Percentiles rank a stretch among this genome's conserved stretches.
Conservation (phyloP, 2,113 vertebrate species). For the Phaethornis superciliosus region DNA sequence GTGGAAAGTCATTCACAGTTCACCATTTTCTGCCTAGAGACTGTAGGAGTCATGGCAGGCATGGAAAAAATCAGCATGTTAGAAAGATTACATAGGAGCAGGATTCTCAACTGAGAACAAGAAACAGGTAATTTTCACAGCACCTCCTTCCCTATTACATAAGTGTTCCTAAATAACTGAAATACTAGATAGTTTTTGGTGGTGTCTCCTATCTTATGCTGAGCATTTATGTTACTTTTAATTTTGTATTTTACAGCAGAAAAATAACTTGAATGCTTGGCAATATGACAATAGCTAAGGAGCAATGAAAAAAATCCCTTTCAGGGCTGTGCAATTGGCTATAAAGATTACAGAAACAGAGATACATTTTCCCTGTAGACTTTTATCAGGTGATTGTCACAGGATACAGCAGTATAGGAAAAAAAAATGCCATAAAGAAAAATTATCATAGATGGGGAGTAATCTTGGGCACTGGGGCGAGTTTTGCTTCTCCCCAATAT, state of each 20-base stretch:
- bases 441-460: not conserved
- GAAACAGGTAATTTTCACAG: not conserved
- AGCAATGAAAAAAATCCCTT: not conserved
- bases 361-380: not conserved
- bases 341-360: not conserved
- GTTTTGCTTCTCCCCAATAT: not conserved
- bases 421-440: not conserved
- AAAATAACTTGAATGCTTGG: not conserved
- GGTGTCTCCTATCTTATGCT: not conserved
- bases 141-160: not conserved
- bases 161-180: not conserved
- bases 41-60: not conserved
- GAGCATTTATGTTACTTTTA: not conserved
- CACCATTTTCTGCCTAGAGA: slow-evolving; percentile 26
- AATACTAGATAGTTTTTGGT: not conserved
- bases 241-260: not conserved
- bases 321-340: not conserved
- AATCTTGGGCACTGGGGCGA: not conserved
- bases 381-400: not conserved
- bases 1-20: not conserved
- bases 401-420: not conserved
- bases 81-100: not conserved
- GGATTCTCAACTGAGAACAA: not conserved
- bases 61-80: not conserved
- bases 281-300: not conserved